Evolutionary conservation across 2,888 invertebrate species (phyloP).

Genomic region (Caenorhabditis sp.): DNA sequence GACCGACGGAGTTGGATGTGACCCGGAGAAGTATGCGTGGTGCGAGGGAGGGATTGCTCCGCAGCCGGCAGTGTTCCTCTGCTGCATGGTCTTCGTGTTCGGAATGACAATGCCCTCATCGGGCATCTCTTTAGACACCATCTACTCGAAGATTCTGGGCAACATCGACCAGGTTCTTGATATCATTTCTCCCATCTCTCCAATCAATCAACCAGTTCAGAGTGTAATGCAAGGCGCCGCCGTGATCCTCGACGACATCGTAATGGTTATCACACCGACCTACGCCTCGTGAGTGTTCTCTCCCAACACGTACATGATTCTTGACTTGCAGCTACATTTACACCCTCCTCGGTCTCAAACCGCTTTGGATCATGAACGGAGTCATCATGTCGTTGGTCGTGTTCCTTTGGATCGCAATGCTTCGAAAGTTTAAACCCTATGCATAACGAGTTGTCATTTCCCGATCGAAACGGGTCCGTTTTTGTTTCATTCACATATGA

Average conservation of each 20-base stretch:
- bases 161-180: slow-evolving; percentile 61
- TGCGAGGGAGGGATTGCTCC: slow-evolving; percentile 48
- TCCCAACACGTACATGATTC: background rate
- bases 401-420: slow-evolving; percentile 45
- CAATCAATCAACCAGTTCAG: slow-evolving; percentile 4
- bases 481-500: slow-evolving; percentile 9
- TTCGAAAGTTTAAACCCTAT: slow-evolving; percentile 44
- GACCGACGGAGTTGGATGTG: slow-evolving; percentile 53
- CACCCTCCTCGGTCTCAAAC: slow-evolving; percentile 52
- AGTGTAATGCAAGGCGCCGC: slow-evolving; percentile 60
- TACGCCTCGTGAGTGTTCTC: slow-evolving; percentile 53
- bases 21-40: slow-evolving; percentile 54
- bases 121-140: slow-evolving; percentile 51
- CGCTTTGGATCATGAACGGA: slow-evolving; percentile 61
- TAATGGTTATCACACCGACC: slow-evolving; percentile 52
- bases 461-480: slow-evolving; percentile 20
- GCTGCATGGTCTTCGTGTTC: slow-evolving; percentile 59
- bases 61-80: slow-evolving; percentile 57
- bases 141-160: slow-evolving; percentile 59
- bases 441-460: slow-evolving; percentile 6
- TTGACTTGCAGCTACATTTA: slow-evolving; percentile 50
- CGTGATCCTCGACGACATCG: slow-evolving; percentile 54
- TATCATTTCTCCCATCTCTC: no score
- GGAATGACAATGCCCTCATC: slow-evolving; percentile 55
- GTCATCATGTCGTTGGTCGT: slow-evolving; percentile 43